A percentile compares a stretch with the other conserved stretches of the same genome.
phyloP scores from a whole-genome alignment of 2,888 invertebrate species.

The Baronia brevicornis region DNA sequence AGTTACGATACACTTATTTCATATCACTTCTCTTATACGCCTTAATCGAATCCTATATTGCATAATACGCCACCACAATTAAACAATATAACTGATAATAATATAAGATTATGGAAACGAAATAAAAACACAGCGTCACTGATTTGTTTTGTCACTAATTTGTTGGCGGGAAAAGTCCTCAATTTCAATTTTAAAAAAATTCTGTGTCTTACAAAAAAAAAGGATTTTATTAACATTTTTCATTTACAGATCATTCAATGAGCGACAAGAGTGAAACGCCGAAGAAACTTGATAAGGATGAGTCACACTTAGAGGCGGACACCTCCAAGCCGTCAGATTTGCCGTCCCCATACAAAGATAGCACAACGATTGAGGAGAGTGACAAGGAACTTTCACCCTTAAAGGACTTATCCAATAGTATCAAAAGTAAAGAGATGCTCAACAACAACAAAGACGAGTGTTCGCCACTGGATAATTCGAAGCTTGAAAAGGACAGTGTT shows the following conservation, averaged over 20 bases:
- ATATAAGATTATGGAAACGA: too few relatives aligned
- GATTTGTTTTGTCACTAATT: too few relatives aligned
- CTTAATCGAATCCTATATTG: too few relatives aligned
- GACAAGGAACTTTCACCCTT: constrained; percentile 47
- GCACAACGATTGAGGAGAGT: constrained; percentile 35
- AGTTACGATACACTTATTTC: too few relatives aligned
- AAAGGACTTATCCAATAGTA: constrained; percentile 49
- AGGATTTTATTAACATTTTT: constrained; percentile 17
- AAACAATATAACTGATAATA: too few relatives aligned
- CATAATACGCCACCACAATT: too few relatives aligned
- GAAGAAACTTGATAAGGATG: constrained; percentile 42
- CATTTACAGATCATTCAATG: constrained; percentile 29
- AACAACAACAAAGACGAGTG: constrained; percentile 68
- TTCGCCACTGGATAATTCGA: constrained; percentile 56
- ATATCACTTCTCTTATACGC: too few relatives aligned
- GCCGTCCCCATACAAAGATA: constrained; percentile 41
- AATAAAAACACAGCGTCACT: too few relatives aligned
- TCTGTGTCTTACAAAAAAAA: not conserved
- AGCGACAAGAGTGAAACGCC: constrained; percentile 47
- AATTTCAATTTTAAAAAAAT: constrained; percentile 16
- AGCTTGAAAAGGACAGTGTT: constrained; percentile 77
- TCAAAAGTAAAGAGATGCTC: constrained; percentile 47
- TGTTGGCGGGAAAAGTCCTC: too few relatives aligned
- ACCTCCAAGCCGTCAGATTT: constrained; percentile 29
- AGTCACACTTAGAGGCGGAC: constrained; percentile 29